These are phyloP conservation scores for Eulacestoma nigropectus DNA, from an alignment of 2,113 vertebrate genomes.

Conservation along the genomic window DNA sequence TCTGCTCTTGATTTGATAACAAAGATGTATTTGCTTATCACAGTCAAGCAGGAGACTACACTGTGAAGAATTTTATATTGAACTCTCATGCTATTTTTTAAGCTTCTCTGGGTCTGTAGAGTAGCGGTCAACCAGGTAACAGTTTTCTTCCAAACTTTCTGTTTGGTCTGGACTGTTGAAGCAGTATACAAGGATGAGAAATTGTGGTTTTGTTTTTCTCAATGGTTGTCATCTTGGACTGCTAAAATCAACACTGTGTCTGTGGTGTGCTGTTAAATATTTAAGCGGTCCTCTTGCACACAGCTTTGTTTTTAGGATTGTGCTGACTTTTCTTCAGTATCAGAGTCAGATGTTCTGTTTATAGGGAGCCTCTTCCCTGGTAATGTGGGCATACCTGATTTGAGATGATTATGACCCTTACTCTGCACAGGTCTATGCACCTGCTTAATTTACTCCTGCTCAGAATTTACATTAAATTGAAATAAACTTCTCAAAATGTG, in stretches of 20 bases:
- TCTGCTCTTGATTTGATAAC: not conserved
- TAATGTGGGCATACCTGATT: not conserved
- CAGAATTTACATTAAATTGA: not conserved
- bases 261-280: not conserved
- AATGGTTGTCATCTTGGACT: not conserved
- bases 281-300: not conserved
- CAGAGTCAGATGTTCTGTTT: not conserved
- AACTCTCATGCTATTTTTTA: not conserved
- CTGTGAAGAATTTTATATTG: not conserved
- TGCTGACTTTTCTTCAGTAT: not conserved
- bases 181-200: not conserved
- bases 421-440: not conserved
- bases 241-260: not conserved
- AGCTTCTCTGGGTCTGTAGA: not conserved
- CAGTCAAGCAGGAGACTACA: not conserved
- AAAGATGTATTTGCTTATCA: not conserved
- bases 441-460: not conserved
- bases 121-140: not conserved
- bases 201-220: not conserved
- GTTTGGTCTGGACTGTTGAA: not conserved
- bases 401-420: not conserved
- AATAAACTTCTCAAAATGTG: not conserved
- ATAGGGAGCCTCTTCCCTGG: not conserved
- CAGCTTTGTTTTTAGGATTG: constrained; percentile 8
- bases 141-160: not conserved